Conservation (phyloP, 2,888 invertebrate genomes). For the Carpatolechia fugitivella region DNA sequence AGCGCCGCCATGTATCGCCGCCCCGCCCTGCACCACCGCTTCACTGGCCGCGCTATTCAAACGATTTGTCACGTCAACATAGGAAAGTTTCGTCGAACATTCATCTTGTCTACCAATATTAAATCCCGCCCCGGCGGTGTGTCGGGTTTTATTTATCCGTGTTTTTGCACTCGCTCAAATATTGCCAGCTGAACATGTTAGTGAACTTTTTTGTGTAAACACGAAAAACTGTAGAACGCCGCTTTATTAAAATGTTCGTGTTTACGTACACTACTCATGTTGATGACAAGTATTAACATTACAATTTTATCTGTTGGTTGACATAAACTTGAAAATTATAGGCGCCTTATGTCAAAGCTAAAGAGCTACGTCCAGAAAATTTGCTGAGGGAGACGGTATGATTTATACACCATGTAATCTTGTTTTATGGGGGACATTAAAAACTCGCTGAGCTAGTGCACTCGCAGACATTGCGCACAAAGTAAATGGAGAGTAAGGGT, state of each 20-base stretch:
- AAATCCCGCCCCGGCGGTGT: conserved; percentile 19
- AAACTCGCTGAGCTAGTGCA: conserved; percentile 38
- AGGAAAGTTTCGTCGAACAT: conserved; percentile 36
- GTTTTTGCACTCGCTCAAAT: conserved; percentile 5
- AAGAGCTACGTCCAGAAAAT: too few relatives aligned
- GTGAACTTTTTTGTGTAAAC: conserved; percentile 31
- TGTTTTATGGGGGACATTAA: conserved; percentile 46
- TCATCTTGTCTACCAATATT: conserved; percentile 30
- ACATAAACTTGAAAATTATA: too few relatives aligned
- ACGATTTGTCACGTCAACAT: conserved; percentile 61
- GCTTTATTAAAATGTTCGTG: too few relatives aligned
- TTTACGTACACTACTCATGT: background rate
- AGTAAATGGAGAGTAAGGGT: conserved; percentile 23
- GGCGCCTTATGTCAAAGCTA: too few relatives aligned
- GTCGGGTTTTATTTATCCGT: conserved; percentile 12
- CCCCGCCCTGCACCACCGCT: background rate
- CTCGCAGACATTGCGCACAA: conserved; percentile 31
- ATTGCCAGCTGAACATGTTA: conserved; percentile 15
- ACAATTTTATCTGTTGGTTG: too few relatives aligned
- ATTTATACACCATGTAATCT: conserved; percentile 47
- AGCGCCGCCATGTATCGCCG: conserved; percentile 31
- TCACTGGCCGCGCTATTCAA: conserved; percentile 36
- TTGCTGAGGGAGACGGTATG: conserved; percentile 37
- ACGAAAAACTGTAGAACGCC: conserved; percentile 2
- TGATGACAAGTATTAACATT: background rate